Base-by-base conservation (phyloP, 2,113 vertebrate species). In the Bubo blakistoni region DNA sequence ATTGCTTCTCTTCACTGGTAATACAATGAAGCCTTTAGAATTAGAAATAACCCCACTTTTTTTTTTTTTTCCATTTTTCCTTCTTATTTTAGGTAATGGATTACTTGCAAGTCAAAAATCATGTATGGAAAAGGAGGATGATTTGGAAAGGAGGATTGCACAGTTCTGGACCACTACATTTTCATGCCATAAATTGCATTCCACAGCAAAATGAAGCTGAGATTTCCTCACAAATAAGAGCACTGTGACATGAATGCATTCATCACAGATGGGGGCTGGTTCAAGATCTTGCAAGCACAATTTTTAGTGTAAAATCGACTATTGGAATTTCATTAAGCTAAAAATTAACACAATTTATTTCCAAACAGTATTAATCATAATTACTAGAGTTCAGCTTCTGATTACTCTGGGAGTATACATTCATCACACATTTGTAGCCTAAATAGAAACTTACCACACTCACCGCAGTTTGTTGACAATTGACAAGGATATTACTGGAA, bases 401-500 rank as follows among this genome's bases (percentile, higher is more conserved):
- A 86, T 82, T 93, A 70, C 67, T 95, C 30, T 63, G 54, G 47
- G 52, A 94, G n/a, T 70, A 67, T 70, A 51, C 13, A 84, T 91
- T 77, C 55, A 83, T 78, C 55, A 73, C 71, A 58, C 58, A 82
- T 81, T 81, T 86, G 15, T 61, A 91, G 51, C 61, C 72, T 96
- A 89, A 93, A 71, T 6, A 79, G 51, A 96, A 94, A 88, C 44
- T 94, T 95, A 90, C 73, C 51, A 82, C 36, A 55, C 30, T 86
- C 40, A 92, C 36, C 92, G 61, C 65, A 65, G 44, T 74, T 94
- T 95, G 36, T 66, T 91, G 79, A 47, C 61, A 93, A 94, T 77
- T 95, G 61, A 86, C 88, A 87, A 83, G 58, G 57, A 26, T 52
- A 93, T 96, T 94, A 86, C n/a, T 70, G 73, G 94, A 95, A 84